Evolutionary conservation across 2,797 vertebrate genomes (phyloP), one percentile per base, ranked within the genome.

Genomic region (Scarus forsteni): DNA sequence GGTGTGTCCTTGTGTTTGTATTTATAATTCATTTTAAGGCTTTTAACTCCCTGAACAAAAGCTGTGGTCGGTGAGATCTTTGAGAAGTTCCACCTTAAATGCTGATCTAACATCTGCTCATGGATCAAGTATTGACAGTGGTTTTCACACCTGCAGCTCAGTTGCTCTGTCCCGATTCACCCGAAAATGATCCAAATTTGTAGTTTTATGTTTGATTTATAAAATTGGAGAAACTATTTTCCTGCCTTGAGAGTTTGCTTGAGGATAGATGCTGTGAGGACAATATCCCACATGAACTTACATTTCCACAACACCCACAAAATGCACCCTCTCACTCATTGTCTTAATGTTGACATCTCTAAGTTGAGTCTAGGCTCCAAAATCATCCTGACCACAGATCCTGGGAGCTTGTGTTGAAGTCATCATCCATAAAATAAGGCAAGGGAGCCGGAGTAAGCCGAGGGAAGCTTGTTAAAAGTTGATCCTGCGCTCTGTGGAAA

Each of bases 321-420:
- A 80, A 51, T 52, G 27, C 27, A 27, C 2, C 27, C 51, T n/a
- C 63, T 35, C 48, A n/a, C 49, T 58, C 8, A 2, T 58, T 68
- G 34, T 69, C 46, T 73, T 15, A 78, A 73, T 4, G 63, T 62
- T 54, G 56, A 69, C 67, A 15, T 38, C 59, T 66, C 68, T 14
- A 18, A 51, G 66, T 34, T 7, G 65, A 73, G 67, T 67, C 71
- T 60, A 61, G 38, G 45, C 55, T 80, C 70, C 71, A 70, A 86
- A 83, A 71, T 79, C 84, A 74, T 65, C 77, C 68, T 34, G 10
- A 68, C 80, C 82, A 18, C 79, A 57, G 66, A 50, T 48, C 34
- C 49, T 49, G 49, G 59, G 73, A 83, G 84, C 65, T 68, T 42
- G 66, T 49, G 75, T 8, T 70, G 70, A 78, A 50, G 69, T 75